Percentiles rank a stretch among this genome's conserved stretches.
These are phyloP conservation scores for Copsychus sechellarum DNA, from an alignment of 2,113 vertebrate genomes.

Conservation along the genomic window DNA sequence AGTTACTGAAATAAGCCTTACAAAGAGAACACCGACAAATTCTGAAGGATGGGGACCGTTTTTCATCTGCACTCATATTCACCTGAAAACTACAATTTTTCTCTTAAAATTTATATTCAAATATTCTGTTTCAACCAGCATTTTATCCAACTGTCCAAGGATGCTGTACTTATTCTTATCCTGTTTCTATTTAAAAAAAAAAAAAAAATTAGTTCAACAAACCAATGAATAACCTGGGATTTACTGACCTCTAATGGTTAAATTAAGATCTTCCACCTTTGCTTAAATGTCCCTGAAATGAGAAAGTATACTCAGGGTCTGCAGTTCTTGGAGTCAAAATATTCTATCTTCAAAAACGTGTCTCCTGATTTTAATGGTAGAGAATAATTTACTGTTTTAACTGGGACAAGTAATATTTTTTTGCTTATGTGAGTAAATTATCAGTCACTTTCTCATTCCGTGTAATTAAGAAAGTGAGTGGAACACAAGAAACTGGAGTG, in stretches of 20 bases:
- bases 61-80: neutral
- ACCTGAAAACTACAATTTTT: neutral
- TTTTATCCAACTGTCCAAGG: neutral
- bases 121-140: neutral
- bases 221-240: neutral
- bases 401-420: neutral
- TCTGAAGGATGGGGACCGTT: neutral
- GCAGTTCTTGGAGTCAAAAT: neutral
- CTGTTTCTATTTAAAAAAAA: neutral
- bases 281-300: neutral
- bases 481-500: neutral
- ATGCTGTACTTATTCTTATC: neutral
- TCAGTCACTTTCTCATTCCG: neutral
- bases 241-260: slow-evolving; percentile 71
- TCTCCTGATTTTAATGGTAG: neutral
- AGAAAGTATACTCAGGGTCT: neutral
- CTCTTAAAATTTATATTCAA: neutral
- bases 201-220: neutral
- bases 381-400: neutral
- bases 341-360: neutral
- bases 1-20: neutral
- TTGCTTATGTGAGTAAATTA: neutral
- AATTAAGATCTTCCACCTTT: slow-evolving; percentile 5
- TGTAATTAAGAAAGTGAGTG: neutral
- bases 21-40: neutral